Evolutionary conservation across 2,797 vertebrate genomes (phyloP).

Genomic region (Gallinago nigripennis): DNA sequence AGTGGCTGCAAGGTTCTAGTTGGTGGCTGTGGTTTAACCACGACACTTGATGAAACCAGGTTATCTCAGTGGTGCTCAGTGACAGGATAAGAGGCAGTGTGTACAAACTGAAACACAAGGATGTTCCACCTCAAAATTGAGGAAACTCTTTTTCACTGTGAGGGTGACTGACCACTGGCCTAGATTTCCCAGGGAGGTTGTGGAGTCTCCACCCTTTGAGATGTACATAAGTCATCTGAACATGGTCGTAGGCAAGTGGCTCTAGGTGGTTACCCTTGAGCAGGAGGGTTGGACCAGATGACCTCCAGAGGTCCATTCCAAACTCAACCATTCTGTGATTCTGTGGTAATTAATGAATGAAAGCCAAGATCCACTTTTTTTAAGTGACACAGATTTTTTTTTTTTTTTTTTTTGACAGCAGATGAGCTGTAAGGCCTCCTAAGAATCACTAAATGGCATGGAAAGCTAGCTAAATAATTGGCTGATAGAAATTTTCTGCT

Average conservation of each 20-base stretch:
- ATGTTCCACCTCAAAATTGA: fast-evolving
- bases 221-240: background rate
- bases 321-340: background rate
- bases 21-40: background rate
- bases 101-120: background rate
- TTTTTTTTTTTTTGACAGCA: background rate
- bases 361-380: background rate
- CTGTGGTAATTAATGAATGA: background rate
- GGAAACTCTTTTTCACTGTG: background rate
- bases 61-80: background rate
- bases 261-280: background rate
- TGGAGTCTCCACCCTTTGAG: background rate
- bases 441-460: background rate
- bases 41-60: background rate
- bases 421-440: background rate
- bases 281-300: background rate
- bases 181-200: background rate
- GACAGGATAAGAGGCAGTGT: background rate
- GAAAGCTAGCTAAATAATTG: background rate
- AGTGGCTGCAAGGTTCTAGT: background rate
- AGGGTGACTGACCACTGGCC: background rate
- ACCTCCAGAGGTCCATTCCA: background rate
- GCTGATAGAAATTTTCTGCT: background rate
- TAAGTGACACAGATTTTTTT: background rate
- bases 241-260: background rate